These are phyloP conservation scores for Drosophila punjabiensis DNA, from an alignment of 1,140 invertebrate genomes.

Conservation along the genomic window DNA sequence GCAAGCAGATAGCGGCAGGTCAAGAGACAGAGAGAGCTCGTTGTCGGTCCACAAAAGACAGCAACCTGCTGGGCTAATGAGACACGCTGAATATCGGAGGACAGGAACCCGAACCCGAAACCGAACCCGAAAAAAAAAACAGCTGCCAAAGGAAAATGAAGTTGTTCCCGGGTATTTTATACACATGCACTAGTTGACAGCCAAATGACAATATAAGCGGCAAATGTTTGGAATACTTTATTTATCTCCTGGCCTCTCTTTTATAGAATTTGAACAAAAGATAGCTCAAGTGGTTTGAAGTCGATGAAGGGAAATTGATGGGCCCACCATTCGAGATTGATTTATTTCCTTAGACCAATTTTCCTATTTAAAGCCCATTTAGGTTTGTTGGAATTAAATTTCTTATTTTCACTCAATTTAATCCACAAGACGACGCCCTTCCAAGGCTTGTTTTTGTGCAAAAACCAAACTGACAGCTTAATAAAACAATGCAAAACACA, in stretches of 20 bases:
- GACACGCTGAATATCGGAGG: conserved; percentile 59
- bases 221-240: conserved; percentile 75
- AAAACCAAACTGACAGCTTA: conserved; percentile 42
- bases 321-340: conserved; percentile 28
- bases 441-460: not conserved
- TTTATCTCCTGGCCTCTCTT: conserved; percentile 31
- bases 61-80: conserved; percentile 81
- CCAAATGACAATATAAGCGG: conserved; percentile 80
- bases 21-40: conserved; percentile 11
- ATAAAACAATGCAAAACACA: conserved; percentile 61
- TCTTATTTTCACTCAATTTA: not conserved
- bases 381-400: not conserved
- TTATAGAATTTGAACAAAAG: conserved; percentile 38
- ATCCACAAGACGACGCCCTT: conserved; percentile 17
- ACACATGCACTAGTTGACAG: conserved; percentile 68
- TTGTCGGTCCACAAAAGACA: conserved; percentile 27
- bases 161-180: conserved; percentile 50
- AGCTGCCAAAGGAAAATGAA: conserved; percentile 77
- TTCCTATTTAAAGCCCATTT: conserved; percentile 10
- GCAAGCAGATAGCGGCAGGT: conserved; percentile 75
- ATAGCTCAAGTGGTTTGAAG: conserved; percentile 38
- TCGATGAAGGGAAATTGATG: conserved; percentile 19
- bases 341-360: conserved; percentile 16
- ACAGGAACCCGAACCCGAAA: conserved; percentile 9
- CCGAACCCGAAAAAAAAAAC: conserved; percentile 27